These are phyloP conservation scores for Ornithorhynchus anatinus DNA, from an alignment of 2,113 vertebrate genomes.

Conservation along the genomic window DNA sequence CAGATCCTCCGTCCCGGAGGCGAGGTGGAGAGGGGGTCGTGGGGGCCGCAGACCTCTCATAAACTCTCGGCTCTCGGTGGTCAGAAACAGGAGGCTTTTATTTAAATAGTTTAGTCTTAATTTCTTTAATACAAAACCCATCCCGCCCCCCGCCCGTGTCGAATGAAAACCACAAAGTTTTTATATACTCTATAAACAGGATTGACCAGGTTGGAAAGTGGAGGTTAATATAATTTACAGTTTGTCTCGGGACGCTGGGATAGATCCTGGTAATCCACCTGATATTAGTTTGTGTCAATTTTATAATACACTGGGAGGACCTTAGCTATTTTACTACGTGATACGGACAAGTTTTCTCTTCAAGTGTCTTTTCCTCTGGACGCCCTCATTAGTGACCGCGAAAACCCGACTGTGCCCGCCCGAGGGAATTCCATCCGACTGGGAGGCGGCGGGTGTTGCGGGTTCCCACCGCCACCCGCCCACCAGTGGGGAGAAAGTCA, in stretches of 20 bases:
- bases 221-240: conserved; percentile 59
- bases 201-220: conserved; percentile 65
- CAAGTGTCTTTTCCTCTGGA: conserved; percentile 49
- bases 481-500: conserved; percentile 48
- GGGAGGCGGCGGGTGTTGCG: too few species aligned
- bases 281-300: conserved; percentile 43
- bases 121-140: conserved; percentile 63
- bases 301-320: conserved; percentile 56
- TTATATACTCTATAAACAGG: conserved; percentile 55
- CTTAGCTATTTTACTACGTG: conserved; percentile 61
- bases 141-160: conserved; percentile 40
- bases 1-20: too few species aligned
- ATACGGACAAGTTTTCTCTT: conserved; percentile 46
- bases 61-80: conserved; percentile 60
- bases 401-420: conserved; percentile 55
- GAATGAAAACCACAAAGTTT: conserved; percentile 57
- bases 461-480: too few species aligned
- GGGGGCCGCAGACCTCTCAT: conserved; percentile 63
- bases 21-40: too few species aligned
- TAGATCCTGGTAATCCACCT: conserved; percentile 46
- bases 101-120: conserved; percentile 69
- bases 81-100: conserved; percentile 62
- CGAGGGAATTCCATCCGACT: conserved; percentile 46
- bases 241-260: conserved; percentile 42
- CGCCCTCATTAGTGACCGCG: conserved; percentile 52